Evolutionary conservation across 2,113 vertebrate genomes (phyloP).

Genomic region (Synodontis membranacea): DNA sequence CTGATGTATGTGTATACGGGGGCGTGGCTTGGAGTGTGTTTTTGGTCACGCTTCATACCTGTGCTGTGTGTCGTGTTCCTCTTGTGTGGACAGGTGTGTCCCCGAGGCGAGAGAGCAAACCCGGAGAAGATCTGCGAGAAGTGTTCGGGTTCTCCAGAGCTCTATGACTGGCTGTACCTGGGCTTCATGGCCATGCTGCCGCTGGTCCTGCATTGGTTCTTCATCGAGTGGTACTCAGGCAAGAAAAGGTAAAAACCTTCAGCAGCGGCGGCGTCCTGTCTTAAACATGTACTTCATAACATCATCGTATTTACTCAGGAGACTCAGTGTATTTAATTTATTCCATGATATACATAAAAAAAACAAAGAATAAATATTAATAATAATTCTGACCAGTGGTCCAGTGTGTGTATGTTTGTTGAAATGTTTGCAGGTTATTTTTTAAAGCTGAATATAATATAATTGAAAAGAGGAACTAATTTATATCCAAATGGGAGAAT

Average conservation of each 20-base stretch:
- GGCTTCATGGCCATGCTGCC: constrained; percentile 99
- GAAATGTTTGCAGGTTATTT: too few species aligned
- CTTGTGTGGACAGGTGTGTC: constrained; percentile 80
- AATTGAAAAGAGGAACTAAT: background rate
- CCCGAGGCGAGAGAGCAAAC: constrained; percentile 86
- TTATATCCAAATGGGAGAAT: background rate
- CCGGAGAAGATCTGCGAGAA: constrained; percentile 83
- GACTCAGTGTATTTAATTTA: too few species aligned
- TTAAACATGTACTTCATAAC: background rate
- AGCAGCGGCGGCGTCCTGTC: background rate
- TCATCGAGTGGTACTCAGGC: constrained; percentile 97
- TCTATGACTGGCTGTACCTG: constrained; percentile 97
- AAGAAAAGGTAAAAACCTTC: constrained; percentile 86
- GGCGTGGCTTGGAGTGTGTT: background rate
- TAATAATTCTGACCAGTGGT: too few species aligned
- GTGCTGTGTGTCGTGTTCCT: background rate
- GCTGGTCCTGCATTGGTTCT: constrained; percentile 96
- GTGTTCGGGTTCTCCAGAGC: constrained; percentile 82
- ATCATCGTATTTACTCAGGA: too few species aligned
- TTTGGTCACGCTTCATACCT: background rate
- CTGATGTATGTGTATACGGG: background rate
- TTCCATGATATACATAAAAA: too few species aligned
- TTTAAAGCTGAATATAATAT: background rate
- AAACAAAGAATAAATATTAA: too few species aligned
- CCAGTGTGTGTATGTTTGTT: too few species aligned